These are phyloP conservation scores for Acanthurus leucopareius DNA, from an alignment of 2,797 vertebrate species.

Conservation along the genomic window DNA sequence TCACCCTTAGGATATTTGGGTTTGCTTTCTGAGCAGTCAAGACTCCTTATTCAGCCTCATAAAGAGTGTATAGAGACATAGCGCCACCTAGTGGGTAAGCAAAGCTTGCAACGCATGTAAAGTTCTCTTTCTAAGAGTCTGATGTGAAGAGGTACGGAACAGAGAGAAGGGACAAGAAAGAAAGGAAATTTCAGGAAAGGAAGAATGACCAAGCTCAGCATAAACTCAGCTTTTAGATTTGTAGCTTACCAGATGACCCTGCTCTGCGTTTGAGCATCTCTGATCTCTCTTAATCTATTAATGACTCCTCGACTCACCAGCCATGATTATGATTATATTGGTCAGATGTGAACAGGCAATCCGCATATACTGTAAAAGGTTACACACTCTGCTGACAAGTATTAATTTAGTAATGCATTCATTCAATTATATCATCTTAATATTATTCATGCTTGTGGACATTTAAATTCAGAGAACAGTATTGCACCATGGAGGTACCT, in stretches of 20 bases:
- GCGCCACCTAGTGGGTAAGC: slow-evolving; percentile 76
- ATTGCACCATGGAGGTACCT: not conserved
- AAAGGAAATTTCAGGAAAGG: slow-evolving; percentile 24
- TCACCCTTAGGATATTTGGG: slow-evolving; percentile 80
- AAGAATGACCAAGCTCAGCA: slow-evolving; percentile 48
- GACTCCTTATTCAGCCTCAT: slow-evolving; percentile 45
- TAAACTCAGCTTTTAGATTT: slow-evolving; percentile 67
- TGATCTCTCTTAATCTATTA: slow-evolving; percentile 74
- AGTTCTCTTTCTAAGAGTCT: not conserved
- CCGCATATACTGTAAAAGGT: slow-evolving; percentile 54
- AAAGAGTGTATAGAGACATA: slow-evolving; percentile 63
- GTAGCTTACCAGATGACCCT: slow-evolving; percentile 69
- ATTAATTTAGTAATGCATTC: slow-evolving; percentile 65
- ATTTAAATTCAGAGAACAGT: slow-evolving; percentile 43
- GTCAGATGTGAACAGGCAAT: slow-evolving; percentile 74
- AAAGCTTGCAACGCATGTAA: not conserved
- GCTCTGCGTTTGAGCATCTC: slow-evolving; percentile 76
- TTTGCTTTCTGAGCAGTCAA: slow-evolving; percentile 70
- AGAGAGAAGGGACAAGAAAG: slow-evolving; percentile 4
- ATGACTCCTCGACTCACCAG: slow-evolving; percentile 76
- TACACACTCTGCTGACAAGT: slow-evolving; percentile 31
- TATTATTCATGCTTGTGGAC: slow-evolving; percentile 41
- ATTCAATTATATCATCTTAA: slow-evolving; percentile 60
- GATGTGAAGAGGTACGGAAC: not conserved
- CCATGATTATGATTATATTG: slow-evolving; percentile 51